Base-by-base conservation (phyloP, 2,113 vertebrate species). In the Pluvialis apricaria region DNA sequence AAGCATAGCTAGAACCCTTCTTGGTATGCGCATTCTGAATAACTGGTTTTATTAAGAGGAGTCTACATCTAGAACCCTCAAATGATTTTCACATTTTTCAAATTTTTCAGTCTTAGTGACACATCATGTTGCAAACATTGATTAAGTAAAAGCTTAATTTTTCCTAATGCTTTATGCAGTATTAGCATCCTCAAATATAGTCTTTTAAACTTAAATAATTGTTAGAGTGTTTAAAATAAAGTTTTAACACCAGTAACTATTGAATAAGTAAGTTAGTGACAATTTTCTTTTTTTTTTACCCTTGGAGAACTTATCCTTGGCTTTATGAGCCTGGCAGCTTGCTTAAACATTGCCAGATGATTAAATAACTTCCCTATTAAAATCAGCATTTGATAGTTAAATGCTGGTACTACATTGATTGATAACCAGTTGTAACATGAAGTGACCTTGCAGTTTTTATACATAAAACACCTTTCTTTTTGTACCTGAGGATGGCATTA, bases 181-280 rank as follows among this genome's bases (percentile, higher is more conserved):
- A 58, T 61, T 89, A 26, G 1, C 11, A 66, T 24, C 29, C 9
- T 76, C 38, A 82, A 44, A 69, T 69, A 29, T 1, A 69, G 40
- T n/a, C 6, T 80, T 88, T 65, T 44, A 51, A 89, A 68, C 10
- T 22, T 58, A 58, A 68, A 26, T 81, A 83, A 66, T 77, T 49
- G 8, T 70, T 91, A 66, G 42, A 75, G 4, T 54, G 8, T 62
- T 54, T 66, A 78, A 91, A 90, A 57, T 49, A 21, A 64, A 57
- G 2, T 45, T 62, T 71, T 78, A 75, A 73, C 6, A 24, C 69
- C 0, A 0, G 4, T 34, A 55, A 49, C 20, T 49, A 40, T 77
- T 0, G 0, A 57, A 19, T 60, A 80, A 78, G 4, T 60, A 80
- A 78, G 4, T 62, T 89, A 38, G 8, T 68, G 32, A 24, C 5